A percentile compares a stretch with the other conserved stretches of the same genome.
phyloP scores from a whole-genome alignment of 2,113 vertebrate species.

The Notothenia rossii region DNA sequence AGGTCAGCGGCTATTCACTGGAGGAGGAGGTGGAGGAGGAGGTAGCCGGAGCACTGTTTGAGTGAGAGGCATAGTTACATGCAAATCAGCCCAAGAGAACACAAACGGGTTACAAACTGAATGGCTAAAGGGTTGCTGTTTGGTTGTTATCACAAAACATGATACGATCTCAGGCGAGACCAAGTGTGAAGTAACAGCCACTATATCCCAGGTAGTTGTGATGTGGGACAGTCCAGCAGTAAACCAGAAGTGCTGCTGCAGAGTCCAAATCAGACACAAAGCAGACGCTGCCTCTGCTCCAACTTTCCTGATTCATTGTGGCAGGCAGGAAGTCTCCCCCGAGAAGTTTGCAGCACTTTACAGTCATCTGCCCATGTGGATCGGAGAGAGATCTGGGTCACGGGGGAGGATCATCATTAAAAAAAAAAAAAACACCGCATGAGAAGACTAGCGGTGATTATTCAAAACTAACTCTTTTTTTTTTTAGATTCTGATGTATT shows the following conservation, averaged over 20 bases:
- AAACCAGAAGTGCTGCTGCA: slow-evolving; percentile 29
- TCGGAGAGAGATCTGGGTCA: slow-evolving; percentile 54
- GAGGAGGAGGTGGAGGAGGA: slow-evolving; percentile 33
- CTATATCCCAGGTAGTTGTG: background rate
- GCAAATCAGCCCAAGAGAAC: slow-evolving; percentile 59
- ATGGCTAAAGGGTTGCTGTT: slow-evolving; percentile 29
- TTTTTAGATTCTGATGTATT: slow-evolving; percentile 30
- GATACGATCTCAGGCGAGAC: slow-evolving; percentile 36
- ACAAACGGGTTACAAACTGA: slow-evolving; percentile 33
- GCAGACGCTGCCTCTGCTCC: slow-evolving; percentile 57
- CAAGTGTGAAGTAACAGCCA: background rate
- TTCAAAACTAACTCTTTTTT: slow-evolving; percentile 1
- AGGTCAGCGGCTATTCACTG: slow-evolving; percentile 64
- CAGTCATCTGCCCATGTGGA: slow-evolving; percentile 52
- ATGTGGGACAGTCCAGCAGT: slow-evolving; percentile 43
- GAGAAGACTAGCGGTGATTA: slow-evolving; percentile 29
- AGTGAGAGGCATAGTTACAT: slow-evolving; percentile 53
- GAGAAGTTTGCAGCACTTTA: slow-evolving; percentile 60
- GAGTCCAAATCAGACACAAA: slow-evolving; percentile 59
- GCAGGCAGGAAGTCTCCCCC: slow-evolving; percentile 65
- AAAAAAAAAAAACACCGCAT: slow-evolving; percentile 1
- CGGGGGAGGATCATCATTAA: slow-evolving; percentile 27
- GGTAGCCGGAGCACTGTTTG: slow-evolving; percentile 58
- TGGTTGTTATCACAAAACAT: slow-evolving; percentile 50
- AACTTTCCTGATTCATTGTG: slow-evolving; percentile 37